Conservation (phyloP, 1,140 invertebrate genomes). For the Drosophila kohkoa region DNA sequence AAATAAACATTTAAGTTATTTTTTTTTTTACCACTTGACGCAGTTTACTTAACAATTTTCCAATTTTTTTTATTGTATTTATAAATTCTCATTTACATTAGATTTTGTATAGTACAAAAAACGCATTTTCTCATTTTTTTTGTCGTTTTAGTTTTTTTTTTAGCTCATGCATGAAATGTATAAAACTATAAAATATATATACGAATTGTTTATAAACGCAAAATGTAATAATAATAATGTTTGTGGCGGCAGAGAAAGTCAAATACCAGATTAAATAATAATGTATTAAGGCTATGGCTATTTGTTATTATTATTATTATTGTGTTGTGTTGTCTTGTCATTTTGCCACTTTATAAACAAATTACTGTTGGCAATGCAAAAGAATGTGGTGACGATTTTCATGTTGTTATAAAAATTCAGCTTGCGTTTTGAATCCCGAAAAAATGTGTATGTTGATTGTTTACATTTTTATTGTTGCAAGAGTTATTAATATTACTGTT, state of each 20-base stretch:
- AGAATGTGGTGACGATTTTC: conserved; percentile 18
- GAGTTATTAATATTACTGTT: conserved; percentile 9
- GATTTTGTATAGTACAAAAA: conserved; percentile 68
- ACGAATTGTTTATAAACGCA: conserved; percentile 48
- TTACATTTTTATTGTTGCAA: conserved; percentile 53
- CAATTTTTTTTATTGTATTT: conserved; percentile 56
- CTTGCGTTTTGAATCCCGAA: conserved; percentile 38
- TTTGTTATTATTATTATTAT: conserved; percentile 11
- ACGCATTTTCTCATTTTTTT: conserved; percentile 41
- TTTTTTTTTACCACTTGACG: conserved; percentile 30
- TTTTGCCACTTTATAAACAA: conserved; percentile 42
- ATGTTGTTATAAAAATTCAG: conserved; percentile 55
- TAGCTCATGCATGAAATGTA: conserved; percentile 36
- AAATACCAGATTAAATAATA: conserved; percentile 34
- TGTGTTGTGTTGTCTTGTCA: conserved; percentile 37
- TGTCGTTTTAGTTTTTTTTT: conserved; percentile 41
- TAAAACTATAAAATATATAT: conserved; percentile 59
- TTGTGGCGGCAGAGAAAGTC: conserved; percentile 26
- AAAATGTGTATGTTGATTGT: conserved; percentile 43
- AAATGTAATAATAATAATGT: conserved; percentile 37
- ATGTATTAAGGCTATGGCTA: conserved; percentile 22
- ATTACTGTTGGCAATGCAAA: conserved; percentile 33
- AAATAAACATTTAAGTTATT: background rate
- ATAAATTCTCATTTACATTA: conserved; percentile 71
- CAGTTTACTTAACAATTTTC: conserved; percentile 50